Evolutionary conservation across 2,113 vertebrate genomes (phyloP).

Genomic region (Aspidoscelis tigris): DNA sequence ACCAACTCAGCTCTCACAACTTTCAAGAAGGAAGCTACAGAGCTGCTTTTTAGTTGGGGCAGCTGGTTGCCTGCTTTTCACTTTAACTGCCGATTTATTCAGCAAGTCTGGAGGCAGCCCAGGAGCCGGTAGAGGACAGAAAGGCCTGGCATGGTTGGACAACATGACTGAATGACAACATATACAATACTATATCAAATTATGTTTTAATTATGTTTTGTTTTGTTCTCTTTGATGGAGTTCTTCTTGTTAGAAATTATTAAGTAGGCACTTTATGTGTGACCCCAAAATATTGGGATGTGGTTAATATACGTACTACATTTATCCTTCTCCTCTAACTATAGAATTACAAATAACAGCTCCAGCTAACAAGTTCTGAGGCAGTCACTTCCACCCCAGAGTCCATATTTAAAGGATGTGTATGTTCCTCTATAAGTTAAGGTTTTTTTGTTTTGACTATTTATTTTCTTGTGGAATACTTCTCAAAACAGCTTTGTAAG

Average conservation of each 20-base stretch:
- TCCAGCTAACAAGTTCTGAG: background rate
- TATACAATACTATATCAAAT: too few species aligned
- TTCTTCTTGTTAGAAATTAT: background rate
- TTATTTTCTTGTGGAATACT: constrained; percentile 30
- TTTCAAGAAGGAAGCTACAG: too few species aligned
- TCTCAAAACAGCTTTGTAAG: constrained; percentile 36
- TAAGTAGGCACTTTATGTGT: background rate
- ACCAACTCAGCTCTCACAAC: too few species aligned
- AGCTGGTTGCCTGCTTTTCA: too few species aligned
- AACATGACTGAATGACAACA: too few species aligned
- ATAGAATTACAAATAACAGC: background rate
- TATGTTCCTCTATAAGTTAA: background rate
- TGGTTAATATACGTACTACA: background rate
- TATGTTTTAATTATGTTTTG: too few species aligned
- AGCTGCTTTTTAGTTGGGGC: too few species aligned
- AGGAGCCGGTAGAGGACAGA: too few species aligned
- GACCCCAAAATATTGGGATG: background rate
- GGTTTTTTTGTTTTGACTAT: constrained; percentile 12
- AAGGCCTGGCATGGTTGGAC: too few species aligned
- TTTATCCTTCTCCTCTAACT: background rate
- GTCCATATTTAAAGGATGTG: constrained; percentile 18
- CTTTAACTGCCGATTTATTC: too few species aligned
- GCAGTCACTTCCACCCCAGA: background rate
- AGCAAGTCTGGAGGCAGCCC: too few species aligned
- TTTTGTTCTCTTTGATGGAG: too few species aligned